Evolutionary conservation across 2,113 vertebrate genomes (phyloP).

Genomic region (Pollimyrus isidori): DNA sequence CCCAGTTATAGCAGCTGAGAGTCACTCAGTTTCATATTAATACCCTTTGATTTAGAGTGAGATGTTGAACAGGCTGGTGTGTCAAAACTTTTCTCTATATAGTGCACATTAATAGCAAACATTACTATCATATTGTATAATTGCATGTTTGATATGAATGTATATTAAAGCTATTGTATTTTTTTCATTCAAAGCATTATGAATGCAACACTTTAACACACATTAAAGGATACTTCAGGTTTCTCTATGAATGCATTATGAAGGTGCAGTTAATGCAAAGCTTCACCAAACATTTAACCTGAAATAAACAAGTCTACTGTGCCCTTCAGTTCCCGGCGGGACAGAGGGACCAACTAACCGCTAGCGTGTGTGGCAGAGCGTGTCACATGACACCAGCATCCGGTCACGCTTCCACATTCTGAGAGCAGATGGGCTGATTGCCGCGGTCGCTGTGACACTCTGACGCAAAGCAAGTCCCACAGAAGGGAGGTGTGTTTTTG

Average conservation of each 20-base stretch:
- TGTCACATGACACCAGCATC: neutral
- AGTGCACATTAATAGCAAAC: neutral
- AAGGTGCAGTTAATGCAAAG: neutral
- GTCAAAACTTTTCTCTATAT: neutral
- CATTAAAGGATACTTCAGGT: neutral
- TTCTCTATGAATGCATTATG: neutral
- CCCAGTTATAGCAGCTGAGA: neutral
- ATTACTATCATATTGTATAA: neutral
- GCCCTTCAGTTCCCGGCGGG: neutral
- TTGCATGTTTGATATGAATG: neutral
- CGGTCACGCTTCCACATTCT: neutral
- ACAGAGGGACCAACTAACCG: neutral
- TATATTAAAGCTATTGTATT: neutral
- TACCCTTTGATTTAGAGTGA: neutral
- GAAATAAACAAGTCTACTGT: neutral
- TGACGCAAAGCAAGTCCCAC: neutral
- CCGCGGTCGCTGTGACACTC: neutral
- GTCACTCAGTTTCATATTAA: neutral
- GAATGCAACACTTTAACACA: neutral
- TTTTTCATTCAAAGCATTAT: neutral
- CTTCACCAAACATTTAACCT: neutral
- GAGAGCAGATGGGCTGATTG: neutral
- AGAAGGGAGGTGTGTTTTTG: neutral
- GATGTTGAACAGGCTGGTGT: neutral
- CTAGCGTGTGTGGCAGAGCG: neutral